Evolutionary conservation across 2,113 vertebrate species (phyloP).

Genomic region (Corythornis madagascariensis): DNA sequence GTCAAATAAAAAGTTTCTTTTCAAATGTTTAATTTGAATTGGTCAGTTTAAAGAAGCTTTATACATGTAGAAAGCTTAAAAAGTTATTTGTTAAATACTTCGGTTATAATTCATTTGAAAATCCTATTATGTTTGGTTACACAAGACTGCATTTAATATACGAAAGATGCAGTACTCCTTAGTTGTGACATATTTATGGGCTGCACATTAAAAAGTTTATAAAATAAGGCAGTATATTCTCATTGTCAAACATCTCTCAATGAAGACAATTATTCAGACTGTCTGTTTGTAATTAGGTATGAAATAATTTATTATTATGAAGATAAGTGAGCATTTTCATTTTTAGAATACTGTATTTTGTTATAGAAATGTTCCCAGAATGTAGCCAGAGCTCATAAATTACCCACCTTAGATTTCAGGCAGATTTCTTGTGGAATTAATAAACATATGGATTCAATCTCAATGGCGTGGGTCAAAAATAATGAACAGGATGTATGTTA

Average conservation of each 20-base stretch:
- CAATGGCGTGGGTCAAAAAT: slow-evolving; percentile 54
- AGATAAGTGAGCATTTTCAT: slow-evolving; percentile 53
- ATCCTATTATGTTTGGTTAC: slow-evolving; percentile 84
- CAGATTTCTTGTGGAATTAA: slow-evolving; percentile 62
- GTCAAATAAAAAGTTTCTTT: slow-evolving; percentile 28
- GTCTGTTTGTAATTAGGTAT: slow-evolving; percentile 75
- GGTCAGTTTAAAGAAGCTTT: slow-evolving; percentile 67
- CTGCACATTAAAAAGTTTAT: slow-evolving; percentile 75
- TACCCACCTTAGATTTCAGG: slow-evolving; percentile 50
- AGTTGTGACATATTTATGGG: slow-evolving; percentile 78
- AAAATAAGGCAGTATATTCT: slow-evolving; percentile 77
- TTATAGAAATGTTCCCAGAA: slow-evolving; percentile 57
- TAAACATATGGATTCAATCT: slow-evolving; percentile 65
- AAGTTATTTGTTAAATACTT: slow-evolving; percentile 74
- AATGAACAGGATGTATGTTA: not conserved
- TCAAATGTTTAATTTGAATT: slow-evolving; percentile 44
- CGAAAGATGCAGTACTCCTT: slow-evolving; percentile 78
- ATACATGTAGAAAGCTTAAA: slow-evolving; percentile 72
- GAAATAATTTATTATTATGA: slow-evolving; percentile 76
- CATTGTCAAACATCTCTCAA: slow-evolving; percentile 72
- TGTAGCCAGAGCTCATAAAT: slow-evolving; percentile 63
- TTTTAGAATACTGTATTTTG: slow-evolving; percentile 67
- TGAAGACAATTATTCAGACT: slow-evolving; percentile 75
- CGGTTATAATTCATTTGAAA: slow-evolving; percentile 81
- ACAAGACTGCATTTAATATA: slow-evolving; percentile 82